Base-by-base conservation (phyloP, 2,888 invertebrate genomes). In the Busseola fusca region DNA sequence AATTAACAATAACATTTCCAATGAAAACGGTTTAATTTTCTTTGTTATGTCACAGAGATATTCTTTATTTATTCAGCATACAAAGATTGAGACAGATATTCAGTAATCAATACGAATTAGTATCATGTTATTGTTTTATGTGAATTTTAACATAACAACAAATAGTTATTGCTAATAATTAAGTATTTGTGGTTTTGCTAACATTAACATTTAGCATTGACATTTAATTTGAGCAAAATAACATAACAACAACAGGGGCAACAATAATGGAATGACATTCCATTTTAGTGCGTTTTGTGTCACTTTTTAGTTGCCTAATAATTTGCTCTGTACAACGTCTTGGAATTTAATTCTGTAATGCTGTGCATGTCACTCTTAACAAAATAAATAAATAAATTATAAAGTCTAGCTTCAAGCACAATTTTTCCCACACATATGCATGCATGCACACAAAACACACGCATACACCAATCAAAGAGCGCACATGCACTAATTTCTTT, bases 1-100 rank as follows among this genome's bases (percentile, higher is more conserved):
- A 72, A 56, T 63, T 4, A 63, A 45, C n/a, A 14, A 1, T 4
- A 40, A 34, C 27, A 37, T 54, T 71, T 27, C 16, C 18, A 57
- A 64, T 42, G 40, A 42, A 69, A 72, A 73, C 14, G 12, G 21
- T 48, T 56, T 1, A 10, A 40, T 64, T 42, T 50, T 56, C 37
- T 34, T 34, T 30, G 9, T 5, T 63, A 48, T 40, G 5, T 56
- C 3, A 64, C 25, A 0, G 16, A 14, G 14, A 52, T 40, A 48
- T 64, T 72, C 16, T 6, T 30, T 48, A 25, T 57, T 27, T 58
- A 72, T 50, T 34, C 18, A 42, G 21, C 12, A 4, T 25, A 25
- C 25, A 48, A 40, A 48, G 37, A 21, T 25, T 16, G 18, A 30
- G 14, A 30, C 16, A 30, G 37, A 25, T 30, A 68, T 9, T 58